phyloP scores from a whole-genome alignment of 2,113 vertebrate genomes.

The Sterrhoptilus dennistouni region DNA sequence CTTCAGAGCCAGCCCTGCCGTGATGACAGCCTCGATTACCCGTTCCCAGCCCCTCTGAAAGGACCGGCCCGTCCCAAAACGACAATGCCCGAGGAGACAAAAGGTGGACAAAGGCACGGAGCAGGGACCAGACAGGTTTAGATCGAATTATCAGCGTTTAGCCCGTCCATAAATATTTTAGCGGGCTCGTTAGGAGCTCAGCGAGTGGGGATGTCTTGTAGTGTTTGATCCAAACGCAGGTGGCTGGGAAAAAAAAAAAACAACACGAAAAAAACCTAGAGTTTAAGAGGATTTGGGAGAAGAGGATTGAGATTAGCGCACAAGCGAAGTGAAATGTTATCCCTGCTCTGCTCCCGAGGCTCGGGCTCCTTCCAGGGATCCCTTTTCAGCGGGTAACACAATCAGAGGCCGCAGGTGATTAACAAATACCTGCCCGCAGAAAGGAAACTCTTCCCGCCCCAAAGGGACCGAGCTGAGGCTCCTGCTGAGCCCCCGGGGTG shows the following conservation, averaged over 20 bases:
- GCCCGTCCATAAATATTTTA: background rate
- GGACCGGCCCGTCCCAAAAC: background rate
- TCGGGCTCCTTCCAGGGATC: conserved; percentile 12
- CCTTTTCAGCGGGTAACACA: conserved; percentile 18
- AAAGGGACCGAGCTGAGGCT: background rate
- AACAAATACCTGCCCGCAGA: background rate
- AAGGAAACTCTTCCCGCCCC: background rate
- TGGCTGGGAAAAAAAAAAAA: background rate
- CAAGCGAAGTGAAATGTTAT: conserved; percentile 27
- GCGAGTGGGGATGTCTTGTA: background rate
- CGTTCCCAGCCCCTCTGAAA: background rate
- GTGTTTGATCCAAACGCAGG: background rate
- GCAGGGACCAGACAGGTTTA: background rate
- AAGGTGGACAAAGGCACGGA: background rate
- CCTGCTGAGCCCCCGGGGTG: background rate
- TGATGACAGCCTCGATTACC: conserved; percentile 48
- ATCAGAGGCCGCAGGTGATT: conserved; percentile 16
- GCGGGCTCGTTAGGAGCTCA: background rate
- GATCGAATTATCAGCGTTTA: background rate
- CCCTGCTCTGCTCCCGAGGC: background rate
- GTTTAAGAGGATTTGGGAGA: conserved; percentile 50
- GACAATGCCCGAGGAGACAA: background rate
- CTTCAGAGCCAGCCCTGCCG: background rate
- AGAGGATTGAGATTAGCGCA: background rate
- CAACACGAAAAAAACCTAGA: background rate